A percentile compares a stretch with the other conserved stretches of the same genome.
phyloP scores from a whole-genome alignment of 1,140 invertebrate species.

The Dendrolimus punctatus region DNA sequence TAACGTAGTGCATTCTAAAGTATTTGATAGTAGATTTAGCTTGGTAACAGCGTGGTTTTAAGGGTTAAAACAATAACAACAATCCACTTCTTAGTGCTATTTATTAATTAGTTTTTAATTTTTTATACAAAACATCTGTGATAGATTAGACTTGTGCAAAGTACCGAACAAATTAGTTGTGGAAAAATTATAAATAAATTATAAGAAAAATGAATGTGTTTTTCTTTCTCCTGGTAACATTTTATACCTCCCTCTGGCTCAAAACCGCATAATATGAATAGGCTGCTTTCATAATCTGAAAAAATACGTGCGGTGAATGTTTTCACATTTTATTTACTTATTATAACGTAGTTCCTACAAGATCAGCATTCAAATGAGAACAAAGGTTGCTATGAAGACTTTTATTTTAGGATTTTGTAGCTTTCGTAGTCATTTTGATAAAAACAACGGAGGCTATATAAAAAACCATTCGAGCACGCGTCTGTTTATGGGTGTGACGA shows the following conservation, averaged over 20 bases:
- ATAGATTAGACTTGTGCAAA: slow-evolving; percentile 40
- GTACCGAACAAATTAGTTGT: slow-evolving; percentile 9
- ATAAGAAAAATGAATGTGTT: slow-evolving; percentile 9
- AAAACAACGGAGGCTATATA: no score
- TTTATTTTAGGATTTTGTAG: no score
- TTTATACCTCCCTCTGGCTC: slow-evolving; percentile 42
- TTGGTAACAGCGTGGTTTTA: no score
- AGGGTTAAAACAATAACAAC: no score
- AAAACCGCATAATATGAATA: slow-evolving; percentile 61
- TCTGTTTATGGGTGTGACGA: no score
- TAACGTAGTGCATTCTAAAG: slow-evolving; percentile 11
- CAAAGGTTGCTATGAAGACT: no score
- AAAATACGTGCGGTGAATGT: slow-evolving; percentile 6
- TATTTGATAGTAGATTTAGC: no score
- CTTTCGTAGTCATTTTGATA: no score
- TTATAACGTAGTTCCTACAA: no score
- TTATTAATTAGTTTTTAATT: slow-evolving; percentile 31
- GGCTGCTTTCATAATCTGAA: slow-evolving; percentile 63
- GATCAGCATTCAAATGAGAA: no score
- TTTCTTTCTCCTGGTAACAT: slow-evolving; percentile 6
- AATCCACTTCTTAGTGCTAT: background rate
- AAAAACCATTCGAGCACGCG: no score
- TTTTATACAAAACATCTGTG: slow-evolving; percentile 46
- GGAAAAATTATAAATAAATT: slow-evolving; percentile 10
- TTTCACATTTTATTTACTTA: no score